phyloP scores from a whole-genome alignment of 2,113 vertebrate species.

The Myotis brandtii region DNA sequence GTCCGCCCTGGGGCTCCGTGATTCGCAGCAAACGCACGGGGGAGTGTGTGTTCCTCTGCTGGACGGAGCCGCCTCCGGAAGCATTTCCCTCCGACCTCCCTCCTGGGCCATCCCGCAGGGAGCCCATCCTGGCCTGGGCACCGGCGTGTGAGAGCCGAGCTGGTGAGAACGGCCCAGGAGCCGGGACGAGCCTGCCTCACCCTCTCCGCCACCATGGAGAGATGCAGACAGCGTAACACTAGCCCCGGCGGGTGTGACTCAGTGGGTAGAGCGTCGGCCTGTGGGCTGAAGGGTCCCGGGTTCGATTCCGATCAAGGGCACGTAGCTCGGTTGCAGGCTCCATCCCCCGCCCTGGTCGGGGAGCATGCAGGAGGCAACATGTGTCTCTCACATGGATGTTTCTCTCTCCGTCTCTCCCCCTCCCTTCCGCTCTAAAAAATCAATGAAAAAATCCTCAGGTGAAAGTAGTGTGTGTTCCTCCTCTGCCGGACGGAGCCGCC shows the following conservation, averaged over 20 bases:
- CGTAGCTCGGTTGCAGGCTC: no score
- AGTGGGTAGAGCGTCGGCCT: no score
- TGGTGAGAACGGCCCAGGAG: no score
- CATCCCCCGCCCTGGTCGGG: no score
- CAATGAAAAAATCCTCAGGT: no score
- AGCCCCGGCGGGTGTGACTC: no score
- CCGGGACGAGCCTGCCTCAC: rapidly evolving
- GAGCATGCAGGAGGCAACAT: no score
- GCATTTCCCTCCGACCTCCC: not conserved
- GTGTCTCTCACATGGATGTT: no score
- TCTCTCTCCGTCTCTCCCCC: no score
- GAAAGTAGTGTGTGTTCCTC: not conserved
- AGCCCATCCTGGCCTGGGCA: not conserved
- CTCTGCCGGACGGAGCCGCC: not conserved
- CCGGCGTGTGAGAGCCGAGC: not conserved
- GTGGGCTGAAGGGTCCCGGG: no score
- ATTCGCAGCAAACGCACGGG: not conserved
- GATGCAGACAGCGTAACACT: not conserved
- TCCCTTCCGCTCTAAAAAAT: no score
- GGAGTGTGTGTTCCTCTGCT: not conserved
- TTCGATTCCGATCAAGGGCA: no score
- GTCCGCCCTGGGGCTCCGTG: not conserved
- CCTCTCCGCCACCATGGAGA: not conserved
- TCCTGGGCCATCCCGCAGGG: not conserved
- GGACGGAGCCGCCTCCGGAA: not conserved